Percentiles rank a stretch among this genome's conserved stretches.
Conservation (phyloP, 1,140 invertebrate genomes). For the Phenacoccus solenopsis region DNA sequence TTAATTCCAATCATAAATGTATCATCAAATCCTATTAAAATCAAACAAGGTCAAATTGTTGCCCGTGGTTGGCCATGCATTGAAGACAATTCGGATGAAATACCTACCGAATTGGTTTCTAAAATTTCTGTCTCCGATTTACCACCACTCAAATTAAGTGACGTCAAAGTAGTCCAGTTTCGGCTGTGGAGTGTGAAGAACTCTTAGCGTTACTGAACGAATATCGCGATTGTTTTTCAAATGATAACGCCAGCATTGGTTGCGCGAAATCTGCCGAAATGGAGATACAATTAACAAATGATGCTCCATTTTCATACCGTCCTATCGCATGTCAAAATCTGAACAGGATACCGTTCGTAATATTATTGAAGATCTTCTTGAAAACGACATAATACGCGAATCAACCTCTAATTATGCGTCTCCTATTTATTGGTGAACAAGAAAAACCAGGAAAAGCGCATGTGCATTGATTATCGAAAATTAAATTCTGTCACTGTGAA, state of each 20-base stretch:
- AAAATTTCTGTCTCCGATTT: too few species aligned
- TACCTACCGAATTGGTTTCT: too few species aligned
- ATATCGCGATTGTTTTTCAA: neutral
- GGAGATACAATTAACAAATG: neutral
- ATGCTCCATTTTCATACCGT: neutral
- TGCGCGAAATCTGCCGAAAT: neutral
- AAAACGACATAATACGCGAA: slow-evolving; percentile 33
- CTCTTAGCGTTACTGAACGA: neutral
- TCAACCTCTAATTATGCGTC: slow-evolving; percentile 28
- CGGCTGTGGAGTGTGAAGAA: neutral
- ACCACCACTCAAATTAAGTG: too few species aligned
- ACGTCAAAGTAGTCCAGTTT: too few species aligned
- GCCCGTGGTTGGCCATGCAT: too few species aligned
- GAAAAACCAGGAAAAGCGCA: slow-evolving; percentile 33
- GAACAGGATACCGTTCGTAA: slow-evolving; percentile 30
- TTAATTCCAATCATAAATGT: too few species aligned
- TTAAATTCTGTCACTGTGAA: slow-evolving; percentile 35
- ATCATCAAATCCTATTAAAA: too few species aligned
- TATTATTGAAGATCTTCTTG: neutral
- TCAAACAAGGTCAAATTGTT: too few species aligned
- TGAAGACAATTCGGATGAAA: too few species aligned
- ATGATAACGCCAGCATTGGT: neutral
- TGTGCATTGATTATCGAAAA: slow-evolving; percentile 36
- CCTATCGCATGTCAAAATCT: slow-evolving; percentile 21
- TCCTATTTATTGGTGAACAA: slow-evolving; percentile 34